Evolutionary conservation across 2,113 vertebrate genomes (phyloP), one percentile per base, ranked within the genome.

Genomic region (Chroicocephalus ridibundus): DNA sequence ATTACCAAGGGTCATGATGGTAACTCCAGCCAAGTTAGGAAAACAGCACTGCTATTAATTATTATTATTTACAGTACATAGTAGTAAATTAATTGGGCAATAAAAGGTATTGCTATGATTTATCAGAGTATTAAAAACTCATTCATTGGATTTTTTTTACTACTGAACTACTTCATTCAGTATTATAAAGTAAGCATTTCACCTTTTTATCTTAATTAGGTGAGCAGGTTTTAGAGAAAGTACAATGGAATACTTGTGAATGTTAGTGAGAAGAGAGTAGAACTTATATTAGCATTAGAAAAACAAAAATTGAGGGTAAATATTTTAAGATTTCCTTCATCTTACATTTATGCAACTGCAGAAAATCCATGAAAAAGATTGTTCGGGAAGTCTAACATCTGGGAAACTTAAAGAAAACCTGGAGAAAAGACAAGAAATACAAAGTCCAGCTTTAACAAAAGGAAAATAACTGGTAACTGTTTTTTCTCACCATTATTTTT

Each of bases 51-150:
- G 76, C 71, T 47, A 94, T 92, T 83, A 83, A 93, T 92, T 95
- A 86, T 86, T 89, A 76, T 79, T 95, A 83, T 88, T 92, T 86
- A 94, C 49, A 58, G 22, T 64, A 86, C 22, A 75, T 18, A 75
- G 68, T 36, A 51, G 47, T 66, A 88, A 97, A 96, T 83, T 95
- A 88, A 92, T 80, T 81, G 61, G 47, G 65, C 49, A 91, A 87
- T 93, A 96, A 95, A 94, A 96, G 44, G 70, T 85, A 85, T 64
- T 52, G 36, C 36, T 87, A 29, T 85, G 74, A 93, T 94, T 95
- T 95, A 84, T 94, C 96, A 78, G 38, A 77, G 75, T 85, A 82
- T 79, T 96, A 90, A 91, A 94, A 87, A 51, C 65, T 93, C 84
- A 69, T 96, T 82, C 74, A 68, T 2, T 69, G 5, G 11, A 66